Evolutionary conservation across 1,140 invertebrate genomes (phyloP).

Genomic region (Zaprionus capensis): DNA sequence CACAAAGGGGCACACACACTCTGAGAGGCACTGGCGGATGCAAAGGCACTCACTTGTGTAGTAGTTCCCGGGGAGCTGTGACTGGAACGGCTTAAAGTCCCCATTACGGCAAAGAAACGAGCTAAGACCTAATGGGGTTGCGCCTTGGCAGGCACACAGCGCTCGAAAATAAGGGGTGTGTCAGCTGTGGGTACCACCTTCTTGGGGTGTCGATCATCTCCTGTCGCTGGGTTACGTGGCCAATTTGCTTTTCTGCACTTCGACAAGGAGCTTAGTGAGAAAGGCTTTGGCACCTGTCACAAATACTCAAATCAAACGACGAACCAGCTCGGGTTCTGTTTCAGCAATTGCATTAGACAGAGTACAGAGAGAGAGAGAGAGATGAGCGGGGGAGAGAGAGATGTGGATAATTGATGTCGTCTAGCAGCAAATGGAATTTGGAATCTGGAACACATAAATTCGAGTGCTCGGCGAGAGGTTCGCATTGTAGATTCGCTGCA

Average conservation of each 20-base stretch:
- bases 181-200: background rate
- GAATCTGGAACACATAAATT: constrained; percentile 25
- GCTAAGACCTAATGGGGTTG: constrained; percentile 20
- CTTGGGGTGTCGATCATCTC: background rate
- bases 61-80: constrained; percentile 10
- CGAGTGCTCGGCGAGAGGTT: constrained; percentile 1
- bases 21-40: background rate
- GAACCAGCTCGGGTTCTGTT: constrained; percentile 7
- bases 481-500: background rate
- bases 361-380: background rate
- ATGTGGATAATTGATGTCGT: constrained; percentile 10
- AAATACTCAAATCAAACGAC: constrained; percentile 50
- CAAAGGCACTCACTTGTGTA: background rate
- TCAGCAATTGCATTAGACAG: constrained; percentile 8
- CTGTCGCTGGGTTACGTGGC: background rate
- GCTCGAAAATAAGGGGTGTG: too few species aligned
- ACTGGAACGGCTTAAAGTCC: constrained; percentile 4
- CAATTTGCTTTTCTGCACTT: background rate
- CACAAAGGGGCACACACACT: constrained; percentile 27
- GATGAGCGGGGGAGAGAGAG: background rate
- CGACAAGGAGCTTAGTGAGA: constrained; percentile 21
- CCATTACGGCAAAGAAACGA: constrained; percentile 5
- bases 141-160: background rate
- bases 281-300: constrained; percentile 63
- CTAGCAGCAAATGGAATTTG: constrained; percentile 6